Base-by-base conservation (phyloP, 2,888 invertebrate genomes). In the Pseudoips prasinana region DNA sequence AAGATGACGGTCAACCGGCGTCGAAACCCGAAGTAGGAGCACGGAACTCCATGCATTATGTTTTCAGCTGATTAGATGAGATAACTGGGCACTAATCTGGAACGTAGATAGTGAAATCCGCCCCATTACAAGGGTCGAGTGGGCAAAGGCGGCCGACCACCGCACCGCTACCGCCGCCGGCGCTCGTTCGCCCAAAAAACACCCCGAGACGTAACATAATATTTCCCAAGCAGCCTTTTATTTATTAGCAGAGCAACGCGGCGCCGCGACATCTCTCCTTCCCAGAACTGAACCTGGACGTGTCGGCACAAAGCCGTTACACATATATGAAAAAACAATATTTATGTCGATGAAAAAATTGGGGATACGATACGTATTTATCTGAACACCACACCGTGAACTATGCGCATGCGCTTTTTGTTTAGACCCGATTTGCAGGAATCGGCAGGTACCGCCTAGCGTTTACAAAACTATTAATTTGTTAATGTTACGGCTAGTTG, bases 191-290 rank as follows among this genome's bases (percentile, higher is more conserved):
- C 52, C 78, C 75, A 79, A 83, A 82, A 83, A 81, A 77, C 75
- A 73, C 67, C 73, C 77, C 70, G 58, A 74, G 70, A 77, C 78
- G 88, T 87, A 88, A 88, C 83, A 82, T 86, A 87, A 88, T 88
- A 88, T 87, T 85, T 85, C 79, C 85, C 83, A 74, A 79, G 78
- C 76, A 85, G 79, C 72, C 81, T 84, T 84, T 87, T 87, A 87
- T 87, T 86, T 87, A 88, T 86, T 82, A 77, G 79, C 70, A 60
- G 73, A 58, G 67, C 65, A 71, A 67, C 53, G 50, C 66, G 85
- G 86, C 87, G 87, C 88, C 88, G 84, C 76, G 81, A 81, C 86
- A 84, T 63, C 75, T 69, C 73, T 62, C 65, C 79, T 87, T 87
- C 87, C 69, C 74, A 81, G 87, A 86, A 86, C 55, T 58, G 76